Evolutionary conservation across 1,140 invertebrate species (phyloP), one percentile per base, ranked within the genome.

Genomic region (Caenorhabditis tropicalis): DNA sequence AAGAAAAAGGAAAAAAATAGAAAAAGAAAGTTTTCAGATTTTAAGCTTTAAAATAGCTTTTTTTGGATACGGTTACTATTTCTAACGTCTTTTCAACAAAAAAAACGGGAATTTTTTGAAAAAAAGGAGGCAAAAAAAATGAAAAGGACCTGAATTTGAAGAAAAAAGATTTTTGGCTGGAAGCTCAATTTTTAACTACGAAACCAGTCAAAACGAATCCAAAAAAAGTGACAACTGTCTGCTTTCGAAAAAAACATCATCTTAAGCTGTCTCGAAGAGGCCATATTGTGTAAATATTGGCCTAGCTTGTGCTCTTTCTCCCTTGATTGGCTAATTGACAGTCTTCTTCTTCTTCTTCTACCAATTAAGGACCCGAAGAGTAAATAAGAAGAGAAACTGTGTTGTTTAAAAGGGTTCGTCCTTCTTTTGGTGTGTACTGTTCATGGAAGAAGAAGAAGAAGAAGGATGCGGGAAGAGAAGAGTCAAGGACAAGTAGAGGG

Each of bases 261-360:
- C 39, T 43, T 43, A 43, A 43, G 5, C 39, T 43, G 12, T 6
- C 39, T 6, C 6, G 19, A 16, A 51, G 49, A 58, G 19, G 29
- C n/a, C 58, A 65, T 65, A 65, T 65, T 65, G 58, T 65, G 58
- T 36, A 33, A 65, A 65, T 65, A 65, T 65, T 65, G 58, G 58
- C 27, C 31, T 65, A 65, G 58, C 58, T 65, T 65, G 58, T 24
- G 10, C 10, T n/a, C 31, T 39, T 16, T 16, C 27, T 7, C 21
- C 56, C 56, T 31, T 65, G 58, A 65, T 65, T 65, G 58, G 33
- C 58, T 65, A 65, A 65, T 65, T 65, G 58, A 39, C 58, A 65
- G 58, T 65, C 58, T 65, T 58, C 53, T 51, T 51, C n/a, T 51
- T 51, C 48, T 51, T 51, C 48, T 51, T 12, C 39, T 43, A 43